Base-by-base conservation (phyloP, 2,888 invertebrate genomes). In the Malthinus flaveolus region DNA sequence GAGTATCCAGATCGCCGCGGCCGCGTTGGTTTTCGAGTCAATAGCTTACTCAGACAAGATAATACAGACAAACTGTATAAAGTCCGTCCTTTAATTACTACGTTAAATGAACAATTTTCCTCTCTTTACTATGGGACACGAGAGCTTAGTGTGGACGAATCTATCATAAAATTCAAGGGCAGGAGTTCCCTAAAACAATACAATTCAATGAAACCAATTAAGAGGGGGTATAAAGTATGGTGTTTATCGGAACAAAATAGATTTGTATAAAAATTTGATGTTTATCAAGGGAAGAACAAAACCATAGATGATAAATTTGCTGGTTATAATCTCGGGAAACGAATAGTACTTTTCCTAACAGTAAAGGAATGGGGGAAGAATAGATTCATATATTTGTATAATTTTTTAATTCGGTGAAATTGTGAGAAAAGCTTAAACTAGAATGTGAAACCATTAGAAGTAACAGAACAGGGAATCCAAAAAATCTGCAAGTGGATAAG, bases 191-290 rank as follows among this genome's bases (percentile, higher is more conserved):
- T 49, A 8, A 47, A 47, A 8, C 47, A 47, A 33, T 47, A 47
- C 34, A 47, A 47, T 47, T 34, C 47, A 6, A 49, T 50, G 39
- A 50, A 50, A 13, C 39, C 50, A 11, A 48, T 48, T 34, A 48
- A 48, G 11, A 5, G 48, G 5, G 48, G 48, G 3, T 48, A 23
- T 32, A 48, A 48, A 35, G 3, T 48, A 3, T 48, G 48, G 48
- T 33, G 48, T 48, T 11, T 48, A 7, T 33, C 34, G 2, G 48
- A 48, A 13, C 4, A 5, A 15, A 33, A 3, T 12, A 15, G 34
- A 7, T 48, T 34, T 48, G 13, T 49, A 3, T 33, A 39, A 51
- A 32, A 33, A 33, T 33, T 33, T 33, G 7, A 33, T 7, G 33
- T 33, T 33, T 33, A 33, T 33, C 33, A 33, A 8, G 33, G 33